These are phyloP conservation scores for Nicator chloris DNA, from an alignment of 2,113 vertebrate genomes.

Conservation along the genomic window DNA sequence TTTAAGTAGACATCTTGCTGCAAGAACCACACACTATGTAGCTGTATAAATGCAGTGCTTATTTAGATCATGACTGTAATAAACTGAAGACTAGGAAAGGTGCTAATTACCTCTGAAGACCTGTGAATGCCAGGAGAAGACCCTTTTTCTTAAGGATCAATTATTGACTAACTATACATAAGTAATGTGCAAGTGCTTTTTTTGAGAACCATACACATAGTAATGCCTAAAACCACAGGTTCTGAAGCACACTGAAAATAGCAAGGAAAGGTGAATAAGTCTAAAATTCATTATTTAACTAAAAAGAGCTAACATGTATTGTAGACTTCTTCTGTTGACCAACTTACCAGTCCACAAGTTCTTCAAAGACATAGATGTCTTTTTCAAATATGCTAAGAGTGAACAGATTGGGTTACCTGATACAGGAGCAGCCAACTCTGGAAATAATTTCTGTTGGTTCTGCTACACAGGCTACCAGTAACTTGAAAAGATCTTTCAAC, in stretches of 20 bases:
- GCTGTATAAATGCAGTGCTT: background rate
- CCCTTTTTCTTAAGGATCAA: background rate
- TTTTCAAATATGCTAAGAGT: background rate
- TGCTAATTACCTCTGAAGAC: background rate
- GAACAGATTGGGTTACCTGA: constrained; percentile 77
- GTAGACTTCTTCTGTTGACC: background rate
- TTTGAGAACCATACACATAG: background rate
- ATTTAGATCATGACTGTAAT: background rate
- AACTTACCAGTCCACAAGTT: background rate
- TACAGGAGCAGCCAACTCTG: constrained; percentile 97
- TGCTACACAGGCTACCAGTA: constrained; percentile 92
- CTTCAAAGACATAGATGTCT: background rate
- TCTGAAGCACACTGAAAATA: background rate
- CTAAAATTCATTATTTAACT: background rate
- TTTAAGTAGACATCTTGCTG: background rate
- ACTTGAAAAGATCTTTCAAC: constrained; percentile 94
- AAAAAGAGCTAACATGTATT: background rate
- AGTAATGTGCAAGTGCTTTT: background rate
- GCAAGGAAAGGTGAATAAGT: background rate
- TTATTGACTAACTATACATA: background rate
- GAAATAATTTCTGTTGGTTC: constrained; percentile 96
- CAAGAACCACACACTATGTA: background rate
- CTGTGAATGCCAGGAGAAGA: background rate
- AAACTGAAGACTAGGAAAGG: background rate
- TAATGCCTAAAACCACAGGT: background rate